Percentiles rank a stretch among this genome's conserved stretches.
These are phyloP conservation scores for Champsocephalus esox DNA, from an alignment of 2,797 vertebrate species.

Conservation along the genomic window DNA sequence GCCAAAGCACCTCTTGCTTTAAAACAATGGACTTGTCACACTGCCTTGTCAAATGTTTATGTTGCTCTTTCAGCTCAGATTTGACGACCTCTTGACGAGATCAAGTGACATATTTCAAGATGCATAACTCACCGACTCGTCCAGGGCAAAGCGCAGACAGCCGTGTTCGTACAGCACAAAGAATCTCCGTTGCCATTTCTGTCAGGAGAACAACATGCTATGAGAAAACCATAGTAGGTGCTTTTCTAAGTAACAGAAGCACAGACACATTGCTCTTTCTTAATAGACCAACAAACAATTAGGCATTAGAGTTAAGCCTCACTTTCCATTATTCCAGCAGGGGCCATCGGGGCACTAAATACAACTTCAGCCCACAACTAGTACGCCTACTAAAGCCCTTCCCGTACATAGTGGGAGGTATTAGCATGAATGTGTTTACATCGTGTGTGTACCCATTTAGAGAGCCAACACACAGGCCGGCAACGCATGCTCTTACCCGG, in stretches of 20 bases:
- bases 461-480: slow-evolving; percentile 10
- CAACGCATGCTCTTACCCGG: slow-evolving; percentile 77
- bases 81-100: too few relatives aligned
- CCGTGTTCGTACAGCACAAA: slow-evolving; percentile 89
- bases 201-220: slow-evolving; percentile 38
- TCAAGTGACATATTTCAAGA: background rate
- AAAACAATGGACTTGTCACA: too few relatives aligned
- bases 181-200: slow-evolving; percentile 90
- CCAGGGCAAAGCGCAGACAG: slow-evolving; percentile 87
- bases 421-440: background rate
- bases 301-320: background rate
- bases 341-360: background rate
- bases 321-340: background rate
- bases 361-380: background rate
- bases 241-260: background rate
- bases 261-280: background rate
- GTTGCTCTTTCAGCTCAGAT: too few relatives aligned
- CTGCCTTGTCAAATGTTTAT: too few relatives aligned
- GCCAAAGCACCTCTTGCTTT: too few relatives aligned
- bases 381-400: slow-evolving; percentile 6
- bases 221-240: slow-evolving; percentile 1
- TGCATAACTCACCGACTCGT: slow-evolving; percentile 85
- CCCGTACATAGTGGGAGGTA: background rate
- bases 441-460: background rate
- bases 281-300: background rate